Conservation (phyloP, 2,113 vertebrate species). For the Centropus unirufus region DNA sequence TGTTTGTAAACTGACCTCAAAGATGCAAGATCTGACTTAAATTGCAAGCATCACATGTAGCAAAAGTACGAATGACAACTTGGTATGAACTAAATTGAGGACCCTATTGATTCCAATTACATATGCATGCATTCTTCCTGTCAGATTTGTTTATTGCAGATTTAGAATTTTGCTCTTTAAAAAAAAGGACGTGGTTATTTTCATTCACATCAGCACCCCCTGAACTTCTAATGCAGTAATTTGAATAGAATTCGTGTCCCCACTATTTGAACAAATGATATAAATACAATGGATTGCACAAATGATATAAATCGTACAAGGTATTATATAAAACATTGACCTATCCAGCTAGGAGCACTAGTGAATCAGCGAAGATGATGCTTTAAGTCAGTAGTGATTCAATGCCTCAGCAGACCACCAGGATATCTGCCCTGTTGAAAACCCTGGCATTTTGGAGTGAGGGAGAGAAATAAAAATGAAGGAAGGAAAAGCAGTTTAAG, state of each 20-base stretch:
- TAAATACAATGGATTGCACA: neutral
- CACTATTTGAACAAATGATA: neutral
- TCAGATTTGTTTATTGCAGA: neutral
- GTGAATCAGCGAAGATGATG: neutral
- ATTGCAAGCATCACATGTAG: neutral
- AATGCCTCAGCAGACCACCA: neutral
- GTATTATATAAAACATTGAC: neutral
- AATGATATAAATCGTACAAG: neutral
- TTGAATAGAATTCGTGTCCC: neutral
- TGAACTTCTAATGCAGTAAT: neutral
- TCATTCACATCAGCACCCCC: neutral
- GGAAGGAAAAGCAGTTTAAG: neutral
- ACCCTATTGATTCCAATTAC: neutral
- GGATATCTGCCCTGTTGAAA: neutral
- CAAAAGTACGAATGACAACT: neutral
- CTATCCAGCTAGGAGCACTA: neutral
- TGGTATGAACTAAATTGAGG: neutral
- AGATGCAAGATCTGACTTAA: neutral
- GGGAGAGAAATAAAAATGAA: neutral
- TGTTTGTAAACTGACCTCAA: neutral
- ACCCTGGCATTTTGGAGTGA: neutral
- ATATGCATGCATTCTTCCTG: neutral
- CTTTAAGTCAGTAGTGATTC: neutral
- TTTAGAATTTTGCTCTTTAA: neutral
- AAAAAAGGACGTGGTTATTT: constrained; percentile 3